Conservation (phyloP, 2,888 invertebrate genomes). For the Chymomyza amoena region DNA sequence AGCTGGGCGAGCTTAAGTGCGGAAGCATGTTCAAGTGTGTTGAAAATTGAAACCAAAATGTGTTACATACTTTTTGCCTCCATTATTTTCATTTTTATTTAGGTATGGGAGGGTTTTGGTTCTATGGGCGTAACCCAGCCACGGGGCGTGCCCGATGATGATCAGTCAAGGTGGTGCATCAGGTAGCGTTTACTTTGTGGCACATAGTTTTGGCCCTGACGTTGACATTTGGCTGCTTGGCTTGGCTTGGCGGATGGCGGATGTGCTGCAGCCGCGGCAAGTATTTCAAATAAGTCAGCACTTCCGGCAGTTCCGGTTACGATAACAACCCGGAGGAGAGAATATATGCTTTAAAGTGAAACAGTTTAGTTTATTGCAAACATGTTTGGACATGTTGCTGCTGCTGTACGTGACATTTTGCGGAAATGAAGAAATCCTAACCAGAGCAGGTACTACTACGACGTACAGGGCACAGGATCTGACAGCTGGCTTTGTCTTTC, state of each 20-base stretch:
- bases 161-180: neutral
- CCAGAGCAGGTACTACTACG: neutral
- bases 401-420: slow-evolving; percentile 59
- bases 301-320: slow-evolving; percentile 21
- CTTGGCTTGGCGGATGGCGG: no score
- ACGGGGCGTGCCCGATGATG: neutral
- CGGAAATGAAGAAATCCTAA: neutral
- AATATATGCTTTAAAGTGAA: slow-evolving; percentile 48
- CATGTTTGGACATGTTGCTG: slow-evolving; percentile 54
- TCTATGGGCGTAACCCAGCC: neutral
- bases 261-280: slow-evolving; percentile 44
- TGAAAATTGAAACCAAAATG: slow-evolving; percentile 59
- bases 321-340: slow-evolving; percentile 19
- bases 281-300: slow-evolving; percentile 2
- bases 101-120: neutral
- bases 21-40: slow-evolving; percentile 75
- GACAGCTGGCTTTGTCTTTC: neutral
- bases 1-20: slow-evolving; percentile 60
- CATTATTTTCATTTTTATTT: no score
- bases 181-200: neutral
- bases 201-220: slow-evolving; percentile 17
- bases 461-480: neutral
- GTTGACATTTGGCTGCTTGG: slow-evolving; percentile 8
- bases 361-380: slow-evolving; percentile 57
- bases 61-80: neutral